Evolutionary conservation across 2,888 invertebrate species (phyloP).

Genomic region (Piscicola geometra): DNA sequence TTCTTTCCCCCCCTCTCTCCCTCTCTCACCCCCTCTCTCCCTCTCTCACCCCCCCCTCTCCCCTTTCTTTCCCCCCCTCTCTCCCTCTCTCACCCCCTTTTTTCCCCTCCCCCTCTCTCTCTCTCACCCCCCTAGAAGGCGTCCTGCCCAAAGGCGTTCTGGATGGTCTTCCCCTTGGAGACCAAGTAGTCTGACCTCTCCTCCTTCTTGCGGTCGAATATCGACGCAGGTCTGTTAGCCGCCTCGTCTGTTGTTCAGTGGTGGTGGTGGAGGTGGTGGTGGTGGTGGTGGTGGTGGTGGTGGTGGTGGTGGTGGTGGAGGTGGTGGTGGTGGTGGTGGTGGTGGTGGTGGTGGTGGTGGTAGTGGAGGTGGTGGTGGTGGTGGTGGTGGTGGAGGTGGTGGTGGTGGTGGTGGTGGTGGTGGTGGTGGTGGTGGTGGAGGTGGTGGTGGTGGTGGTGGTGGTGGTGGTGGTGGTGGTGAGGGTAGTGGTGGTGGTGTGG

Average conservation of each 20-base stretch:
- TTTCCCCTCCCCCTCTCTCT: not conserved
- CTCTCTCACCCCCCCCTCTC: not conserved
- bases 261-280: constrained; percentile 3
- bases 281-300: constrained; percentile 26
- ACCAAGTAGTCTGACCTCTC: constrained; percentile 51
- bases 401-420: constrained; percentile 19
- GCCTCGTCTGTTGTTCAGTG: no score
- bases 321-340: constrained; percentile 19
- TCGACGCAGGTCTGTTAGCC: constrained; percentile 52
- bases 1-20: not conserved
- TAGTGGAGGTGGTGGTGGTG: constrained; percentile 16
- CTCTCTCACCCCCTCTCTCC: not conserved
- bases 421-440: constrained; percentile 16
- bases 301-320: constrained; percentile 20
- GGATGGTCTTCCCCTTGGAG: constrained; percentile 49
- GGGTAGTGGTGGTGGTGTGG: constrained; percentile 7
- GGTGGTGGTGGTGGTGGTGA: constrained; percentile 15
- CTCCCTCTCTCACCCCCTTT: not conserved
- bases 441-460: constrained; percentile 18
- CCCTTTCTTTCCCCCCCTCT: not conserved
- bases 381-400: constrained; percentile 14
- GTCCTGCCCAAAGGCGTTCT: constrained; percentile 49
- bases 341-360: constrained; percentile 19
- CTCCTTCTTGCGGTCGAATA: constrained; percentile 52
- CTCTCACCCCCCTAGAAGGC: not conserved